Conservation (phyloP, 2,797 vertebrate genomes). For the Tauraco hartlaubi region DNA sequence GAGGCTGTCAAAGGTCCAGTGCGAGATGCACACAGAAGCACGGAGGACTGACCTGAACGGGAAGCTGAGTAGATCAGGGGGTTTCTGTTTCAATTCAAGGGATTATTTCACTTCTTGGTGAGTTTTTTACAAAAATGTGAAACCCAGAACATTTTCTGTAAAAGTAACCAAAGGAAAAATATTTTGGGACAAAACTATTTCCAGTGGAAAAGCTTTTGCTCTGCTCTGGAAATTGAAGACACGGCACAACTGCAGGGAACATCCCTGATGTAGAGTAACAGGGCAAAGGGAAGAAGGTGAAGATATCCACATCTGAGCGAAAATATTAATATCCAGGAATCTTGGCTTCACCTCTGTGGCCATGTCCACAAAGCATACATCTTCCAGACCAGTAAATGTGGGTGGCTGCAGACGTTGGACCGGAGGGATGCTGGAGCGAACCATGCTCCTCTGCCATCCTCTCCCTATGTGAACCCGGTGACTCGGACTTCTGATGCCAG, state of each 20-base stretch:
- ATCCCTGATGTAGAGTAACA: background rate
- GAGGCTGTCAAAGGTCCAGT: background rate
- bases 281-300: background rate
- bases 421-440: background rate
- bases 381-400: background rate
- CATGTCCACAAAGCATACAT: background rate
- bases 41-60: no score
- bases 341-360: background rate
- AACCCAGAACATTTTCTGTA: background rate
- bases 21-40: background rate
- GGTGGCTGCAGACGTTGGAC: background rate
- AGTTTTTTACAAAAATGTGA: background rate
- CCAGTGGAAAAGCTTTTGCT: background rate
- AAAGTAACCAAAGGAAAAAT: background rate
- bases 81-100: background rate
- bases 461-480: rapidly evolving
- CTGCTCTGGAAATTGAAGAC: background rate
- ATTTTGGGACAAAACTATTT: background rate
- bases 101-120: background rate
- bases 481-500: background rate
- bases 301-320: background rate
- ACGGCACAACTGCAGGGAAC: background rate
- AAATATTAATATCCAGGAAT: background rate
- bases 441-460: rapidly evolving
- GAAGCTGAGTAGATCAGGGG: background rate